Base-by-base conservation (phyloP, 1,140 invertebrate genomes). In the Listronotus bonariensis region DNA sequence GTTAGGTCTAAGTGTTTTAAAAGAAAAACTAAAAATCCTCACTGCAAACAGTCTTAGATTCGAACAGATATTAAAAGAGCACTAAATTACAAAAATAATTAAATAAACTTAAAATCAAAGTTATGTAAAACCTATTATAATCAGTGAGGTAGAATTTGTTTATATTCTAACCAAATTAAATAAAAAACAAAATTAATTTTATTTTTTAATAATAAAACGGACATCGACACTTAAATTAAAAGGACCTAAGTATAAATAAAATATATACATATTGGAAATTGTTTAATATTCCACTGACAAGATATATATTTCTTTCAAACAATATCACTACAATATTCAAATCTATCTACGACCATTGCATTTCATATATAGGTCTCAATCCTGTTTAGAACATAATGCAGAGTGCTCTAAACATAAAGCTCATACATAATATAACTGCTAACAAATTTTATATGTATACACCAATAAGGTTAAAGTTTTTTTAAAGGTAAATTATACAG, bases 131-230 rank as follows among this genome's bases (percentile, higher is more conserved):
- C 54, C 38, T 49, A 60, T 55, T 52, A 68, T 62, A 67, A 56
- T 71, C 69, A 68, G 69, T 70, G 69, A 70, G 69, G 66, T 71
- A 71, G 69, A 69, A 71, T 69, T 71, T 71, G 69, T 65, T 67
- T 57, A 67, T 58, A 55, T 67, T 68, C 56, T 60, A 66, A 60
- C 56, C 65, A 59, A 63, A 52, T 53, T 65, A 38, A 59, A 46
- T 40, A 42, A 68, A 69, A 61, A 32, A 36, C 34, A 8, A 12
- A 36, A 41, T 17, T 40, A 46, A 54, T 18, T 41, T 43, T 57
- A 38, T 51, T 26, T 18, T 57, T 51, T 32, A 49, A 51, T 48
- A 46, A 45, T 64, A 56, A 68, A 64, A 69, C 49, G 18, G 46
- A 68, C 52, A 61, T 63, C 45, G 51, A 65, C 45, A 51, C 41